Base-by-base conservation (phyloP, 2,797 vertebrate species). In the Enteromius afrohamiltoni region DNA sequence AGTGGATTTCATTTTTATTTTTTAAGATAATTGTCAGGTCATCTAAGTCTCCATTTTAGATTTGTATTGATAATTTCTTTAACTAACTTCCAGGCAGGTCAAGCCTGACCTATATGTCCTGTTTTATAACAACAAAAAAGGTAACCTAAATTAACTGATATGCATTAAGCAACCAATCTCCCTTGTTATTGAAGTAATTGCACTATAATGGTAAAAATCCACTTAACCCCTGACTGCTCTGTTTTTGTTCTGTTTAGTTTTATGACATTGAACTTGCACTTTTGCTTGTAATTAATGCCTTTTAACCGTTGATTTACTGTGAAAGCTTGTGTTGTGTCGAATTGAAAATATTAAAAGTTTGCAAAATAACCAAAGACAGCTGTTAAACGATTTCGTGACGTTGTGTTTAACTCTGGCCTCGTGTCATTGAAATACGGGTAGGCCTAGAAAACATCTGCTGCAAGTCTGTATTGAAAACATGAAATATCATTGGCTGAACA, bases 201-300 rank as follows among this genome's bases (percentile, higher is more conserved):
- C 87, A 84, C 77, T 80, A 67, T 80, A 75, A 77, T 49, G 64
- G 26, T 79, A 19, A 53, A 75, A 53, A 58, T 16, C 47, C 11
- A 37, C 17, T 62, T 49, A 80, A 21, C 26, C n/a, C 47, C 47
- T 26, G 34, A 64, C 23, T 47, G 67, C 62, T 77, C 53, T 77
- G 74, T 69, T 64, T 68, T 29, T 75, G 23, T 65, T 70, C 31
- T 79, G 37, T 85, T 77, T 88, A 31, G 81, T 77, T 45, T 60
- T 84, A 77, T 84, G 65, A 73, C 14, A 62, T 68, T 47, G 26
- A 37, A 84, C 45, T 80, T 86, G 88, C 88, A 88, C 88, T 86
- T 87, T 86, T 83, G 82, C 86, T 85, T 86, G 82, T 88, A 83
- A 23, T 79, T 73, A 79, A 77, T 84, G 79, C 79, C n/a, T 80